Conservation (phyloP, 2,888 invertebrate genomes). For the Synergus gifuensis region DNA sequence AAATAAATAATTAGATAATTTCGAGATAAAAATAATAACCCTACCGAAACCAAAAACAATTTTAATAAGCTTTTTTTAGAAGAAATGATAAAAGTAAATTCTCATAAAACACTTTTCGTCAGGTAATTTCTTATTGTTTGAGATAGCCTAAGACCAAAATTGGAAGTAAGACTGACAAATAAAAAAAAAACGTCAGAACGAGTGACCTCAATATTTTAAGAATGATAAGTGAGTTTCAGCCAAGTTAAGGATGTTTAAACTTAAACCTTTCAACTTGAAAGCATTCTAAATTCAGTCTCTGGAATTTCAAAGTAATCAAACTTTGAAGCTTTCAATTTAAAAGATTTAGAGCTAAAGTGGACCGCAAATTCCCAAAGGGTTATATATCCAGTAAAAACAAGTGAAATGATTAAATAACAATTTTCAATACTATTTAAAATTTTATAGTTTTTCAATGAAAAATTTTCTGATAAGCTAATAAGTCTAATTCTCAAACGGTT, state of each 20-base stretch:
- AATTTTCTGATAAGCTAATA: background rate
- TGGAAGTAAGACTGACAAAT: background rate
- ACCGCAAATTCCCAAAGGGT: constrained; percentile 9
- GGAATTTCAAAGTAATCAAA: constrained; percentile 27
- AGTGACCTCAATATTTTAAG: background rate
- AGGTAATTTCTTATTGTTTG: too few species aligned
- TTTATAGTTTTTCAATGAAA: too few species aligned
- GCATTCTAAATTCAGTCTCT: constrained; percentile 1
- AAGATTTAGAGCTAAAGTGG: constrained; percentile 24
- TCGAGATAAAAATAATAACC: too few species aligned
- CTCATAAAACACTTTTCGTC: too few species aligned
- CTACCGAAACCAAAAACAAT: too few species aligned
- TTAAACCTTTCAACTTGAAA: constrained; percentile 33
- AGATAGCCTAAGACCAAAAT: too few species aligned
- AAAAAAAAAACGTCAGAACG: background rate
- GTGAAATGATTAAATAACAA: background rate
- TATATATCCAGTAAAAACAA: background rate
- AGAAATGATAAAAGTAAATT: too few species aligned
- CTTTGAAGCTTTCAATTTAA: constrained; percentile 36
- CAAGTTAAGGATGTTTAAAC: constrained; percentile 3
- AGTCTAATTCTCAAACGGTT: background rate
- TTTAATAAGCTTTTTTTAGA: too few species aligned
- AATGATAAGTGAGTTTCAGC: background rate
- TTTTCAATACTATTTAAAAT: background rate
- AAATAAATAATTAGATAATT: too few species aligned